Percentiles rank a stretch among this genome's conserved stretches.
These are phyloP conservation scores for Tetranychus piercei DNA, from an alignment of 2,888 invertebrate genomes.

Conservation along the genomic window DNA sequence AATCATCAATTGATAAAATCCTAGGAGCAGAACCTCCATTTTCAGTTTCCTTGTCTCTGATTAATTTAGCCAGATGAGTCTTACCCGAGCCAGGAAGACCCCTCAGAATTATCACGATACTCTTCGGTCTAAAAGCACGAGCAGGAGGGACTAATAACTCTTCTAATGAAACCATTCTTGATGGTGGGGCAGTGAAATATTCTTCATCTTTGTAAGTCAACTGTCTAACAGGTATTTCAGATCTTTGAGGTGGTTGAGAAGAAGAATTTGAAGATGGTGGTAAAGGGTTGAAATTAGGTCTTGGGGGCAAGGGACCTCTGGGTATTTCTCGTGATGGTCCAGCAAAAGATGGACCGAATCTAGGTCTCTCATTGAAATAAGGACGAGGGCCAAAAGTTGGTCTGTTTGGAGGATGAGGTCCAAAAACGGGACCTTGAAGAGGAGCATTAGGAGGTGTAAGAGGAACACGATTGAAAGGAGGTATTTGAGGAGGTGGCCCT, in stretches of 20 bases:
- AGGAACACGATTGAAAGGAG: neutral
- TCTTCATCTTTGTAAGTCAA: neutral
- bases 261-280: neutral
- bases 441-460: neutral
- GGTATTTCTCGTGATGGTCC: neutral
- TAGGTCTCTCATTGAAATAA: neutral
- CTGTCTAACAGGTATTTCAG: neutral
- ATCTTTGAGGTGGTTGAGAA: neutral
- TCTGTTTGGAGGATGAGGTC: neutral
- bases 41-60: conserved; percentile 60
- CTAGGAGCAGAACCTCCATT: conserved; percentile 72
- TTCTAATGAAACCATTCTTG: conserved; percentile 45
- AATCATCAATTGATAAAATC: conserved; percentile 82
- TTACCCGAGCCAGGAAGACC: conserved; percentile 91
- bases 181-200: conserved; percentile 25
- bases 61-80: conserved; percentile 66
- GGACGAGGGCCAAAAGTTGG: neutral
- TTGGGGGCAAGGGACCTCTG: neutral
- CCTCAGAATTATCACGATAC: conserved; percentile 67
- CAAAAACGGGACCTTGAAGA: neutral
- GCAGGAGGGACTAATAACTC: conserved; percentile 54
- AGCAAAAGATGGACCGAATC: neutral
- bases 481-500: neutral
- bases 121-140: conserved; percentile 52
- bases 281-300: neutral